Percentiles rank a stretch among this genome's conserved stretches.
These are phyloP conservation scores for Bufo bufo DNA, from an alignment of 2,113 vertebrate species.

Conservation along the genomic window DNA sequence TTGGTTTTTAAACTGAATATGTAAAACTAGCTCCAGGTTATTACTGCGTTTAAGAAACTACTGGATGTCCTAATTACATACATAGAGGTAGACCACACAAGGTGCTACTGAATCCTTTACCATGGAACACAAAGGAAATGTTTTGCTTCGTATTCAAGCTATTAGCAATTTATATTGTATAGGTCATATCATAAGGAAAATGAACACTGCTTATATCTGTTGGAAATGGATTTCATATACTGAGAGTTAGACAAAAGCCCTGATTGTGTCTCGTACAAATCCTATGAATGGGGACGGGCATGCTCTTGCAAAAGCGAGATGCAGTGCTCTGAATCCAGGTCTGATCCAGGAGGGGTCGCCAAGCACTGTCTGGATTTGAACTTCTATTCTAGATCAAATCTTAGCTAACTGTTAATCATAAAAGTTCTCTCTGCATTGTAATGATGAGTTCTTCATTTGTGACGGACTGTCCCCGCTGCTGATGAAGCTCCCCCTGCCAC, in stretches of 20 bases:
- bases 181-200: neutral
- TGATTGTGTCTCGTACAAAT: neutral
- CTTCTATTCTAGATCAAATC: neutral
- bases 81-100: neutral
- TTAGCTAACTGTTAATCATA: neutral
- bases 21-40: constrained; percentile 1
- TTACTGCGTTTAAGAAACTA: neutral
- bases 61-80: neutral
- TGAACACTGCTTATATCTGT: neutral
- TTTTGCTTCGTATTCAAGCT: neutral
- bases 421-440: neutral
- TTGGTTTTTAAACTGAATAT: constrained; percentile 42
- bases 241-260: neutral
- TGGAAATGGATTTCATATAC: neutral
- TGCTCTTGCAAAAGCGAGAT: neutral
- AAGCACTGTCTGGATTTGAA: constrained; percentile 37
- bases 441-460: too few relatives aligned
- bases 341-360: constrained; percentile 30
- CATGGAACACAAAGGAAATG: neutral
- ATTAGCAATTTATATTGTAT: neutral
- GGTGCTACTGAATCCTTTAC: neutral
- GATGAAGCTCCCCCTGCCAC: too few relatives aligned
- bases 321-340: neutral
- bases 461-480: too few relatives aligned
- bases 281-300: neutral